These are phyloP conservation scores for Isoperla grammatica DNA, from an alignment of 2,888 invertebrate species.

Conservation along the genomic window DNA sequence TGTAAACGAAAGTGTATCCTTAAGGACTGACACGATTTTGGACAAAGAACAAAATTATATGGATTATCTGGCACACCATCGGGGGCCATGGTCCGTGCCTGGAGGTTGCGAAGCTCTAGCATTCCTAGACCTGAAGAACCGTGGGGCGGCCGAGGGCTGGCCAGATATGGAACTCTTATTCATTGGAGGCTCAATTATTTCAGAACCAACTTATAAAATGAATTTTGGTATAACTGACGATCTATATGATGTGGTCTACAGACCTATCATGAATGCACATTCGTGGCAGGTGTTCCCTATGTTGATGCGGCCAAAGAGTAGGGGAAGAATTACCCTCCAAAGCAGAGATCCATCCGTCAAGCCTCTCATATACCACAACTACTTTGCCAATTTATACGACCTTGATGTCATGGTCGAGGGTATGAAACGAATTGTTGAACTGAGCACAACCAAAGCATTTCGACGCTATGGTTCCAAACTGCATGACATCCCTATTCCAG, in stretches of 20 bases:
- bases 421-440: slow-evolving; percentile 52
- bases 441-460: slow-evolving; percentile 51
- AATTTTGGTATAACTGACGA: slow-evolving; percentile 35
- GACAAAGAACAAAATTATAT: background rate
- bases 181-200: slow-evolving; percentile 29
- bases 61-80: slow-evolving; percentile 50
- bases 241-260: slow-evolving; percentile 37
- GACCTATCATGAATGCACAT: slow-evolving; percentile 35
- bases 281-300: slow-evolving; percentile 52
- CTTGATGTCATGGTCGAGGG: slow-evolving; percentile 55
- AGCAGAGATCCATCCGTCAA: slow-evolving; percentile 58
- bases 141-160: slow-evolving; percentile 38
- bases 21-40: slow-evolving; percentile 41
- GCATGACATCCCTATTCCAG: slow-evolving; percentile 12
- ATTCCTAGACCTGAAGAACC: slow-evolving; percentile 50
- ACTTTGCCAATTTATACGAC: slow-evolving; percentile 59
- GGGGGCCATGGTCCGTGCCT: slow-evolving; percentile 55
- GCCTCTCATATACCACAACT: slow-evolving; percentile 64
- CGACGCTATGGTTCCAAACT: slow-evolving; percentile 27
- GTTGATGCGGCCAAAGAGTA: slow-evolving; percentile 61
- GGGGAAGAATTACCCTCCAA: slow-evolving; percentile 59
- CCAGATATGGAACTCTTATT: slow-evolving; percentile 38
- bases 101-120: slow-evolving; percentile 62
- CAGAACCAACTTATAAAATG: slow-evolving; percentile 26
- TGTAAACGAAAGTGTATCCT: slow-evolving; percentile 47